Percentiles rank a stretch among this genome's conserved stretches.
These are phyloP conservation scores for Rutpela maculata DNA, from an alignment of 2,888 invertebrate species.

Conservation along the genomic window DNA sequence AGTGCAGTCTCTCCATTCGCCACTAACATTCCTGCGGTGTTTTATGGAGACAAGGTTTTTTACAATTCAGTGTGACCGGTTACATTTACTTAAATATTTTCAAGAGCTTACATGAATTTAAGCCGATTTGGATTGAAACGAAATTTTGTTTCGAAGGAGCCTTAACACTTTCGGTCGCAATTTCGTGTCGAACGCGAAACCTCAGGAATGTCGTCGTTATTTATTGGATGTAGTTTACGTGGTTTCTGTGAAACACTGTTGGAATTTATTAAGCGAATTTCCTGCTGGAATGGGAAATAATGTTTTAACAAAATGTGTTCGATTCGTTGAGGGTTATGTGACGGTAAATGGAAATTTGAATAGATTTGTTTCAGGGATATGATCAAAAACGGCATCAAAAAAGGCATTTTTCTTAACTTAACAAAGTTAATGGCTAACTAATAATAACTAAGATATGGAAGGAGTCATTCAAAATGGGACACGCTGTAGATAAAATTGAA, in stretches of 20 bases:
- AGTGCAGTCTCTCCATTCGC: neutral
- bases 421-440: too few species aligned
- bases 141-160: neutral
- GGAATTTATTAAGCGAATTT: neutral
- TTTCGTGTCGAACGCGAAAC: constrained; percentile 9
- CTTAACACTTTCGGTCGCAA: constrained; percentile 11
- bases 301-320: too few species aligned
- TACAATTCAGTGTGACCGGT: constrained; percentile 4
- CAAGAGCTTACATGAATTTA: constrained; percentile 1
- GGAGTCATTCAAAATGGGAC: too few species aligned
- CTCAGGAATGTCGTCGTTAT: constrained; percentile 6
- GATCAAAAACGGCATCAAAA: too few species aligned
- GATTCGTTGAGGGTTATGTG: too few species aligned
- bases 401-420: too few species aligned
- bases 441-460: too few species aligned
- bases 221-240: neutral
- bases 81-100: constrained; percentile 15
- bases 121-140: constrained; percentile 11
- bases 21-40: neutral
- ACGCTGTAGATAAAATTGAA: too few species aligned
- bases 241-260: constrained; percentile 5
- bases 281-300: too few species aligned
- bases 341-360: too few species aligned
- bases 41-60: neutral
- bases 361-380: too few species aligned